Base-by-base conservation (phyloP, 2,888 invertebrate species). In the Cheilosia variabilis region DNA sequence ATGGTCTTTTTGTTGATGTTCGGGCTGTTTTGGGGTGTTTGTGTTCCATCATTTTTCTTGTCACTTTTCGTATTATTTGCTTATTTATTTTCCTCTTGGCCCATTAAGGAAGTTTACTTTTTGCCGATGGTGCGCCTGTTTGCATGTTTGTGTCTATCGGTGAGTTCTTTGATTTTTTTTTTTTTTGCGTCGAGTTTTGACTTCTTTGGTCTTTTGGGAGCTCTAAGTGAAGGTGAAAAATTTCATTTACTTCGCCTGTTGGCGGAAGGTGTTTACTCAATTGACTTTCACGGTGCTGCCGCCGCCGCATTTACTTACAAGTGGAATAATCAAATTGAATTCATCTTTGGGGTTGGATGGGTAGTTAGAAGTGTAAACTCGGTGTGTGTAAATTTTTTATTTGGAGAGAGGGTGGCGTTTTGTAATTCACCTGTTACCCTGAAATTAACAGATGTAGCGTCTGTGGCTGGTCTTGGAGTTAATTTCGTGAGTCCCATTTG, bases 71-170 rank as follows among this genome's bases (percentile, higher is more conserved):
- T 66, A 76, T 80, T 86, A 86, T 86, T 86, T 86, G 81, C 86
- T 86, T 86, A 86, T 86, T 86, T 86, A 86, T 86, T 86, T 81
- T 86, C 86, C 86, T 81, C 86, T 86, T 86, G 77, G 82, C 82
- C 87, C 87, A 87, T 87, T 87, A 87, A 87, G 87, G 87, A 87
- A 87, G 82, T 87, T 82, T 87, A 82, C 82, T 82, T 82, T 72
- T 63, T 81, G 76, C 76, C 81, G 55, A 72, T 81, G 86, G 71
- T 80, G 71, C 55, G 71, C 55, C 71, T 77, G 50, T 52, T 52
- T 24, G 24, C 52, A 22, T 60, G 60, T 68, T 75, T 79, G 63
- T 65, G 45, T 79, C 68, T 73, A 69, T 76, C 57, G 43, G 37
- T 31, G 43, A 19, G 58, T 41, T 31, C 34, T 60, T 62, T 5